Base-by-base conservation (phyloP, 2,888 invertebrate species). In the Sphecodes monilicornis region DNA sequence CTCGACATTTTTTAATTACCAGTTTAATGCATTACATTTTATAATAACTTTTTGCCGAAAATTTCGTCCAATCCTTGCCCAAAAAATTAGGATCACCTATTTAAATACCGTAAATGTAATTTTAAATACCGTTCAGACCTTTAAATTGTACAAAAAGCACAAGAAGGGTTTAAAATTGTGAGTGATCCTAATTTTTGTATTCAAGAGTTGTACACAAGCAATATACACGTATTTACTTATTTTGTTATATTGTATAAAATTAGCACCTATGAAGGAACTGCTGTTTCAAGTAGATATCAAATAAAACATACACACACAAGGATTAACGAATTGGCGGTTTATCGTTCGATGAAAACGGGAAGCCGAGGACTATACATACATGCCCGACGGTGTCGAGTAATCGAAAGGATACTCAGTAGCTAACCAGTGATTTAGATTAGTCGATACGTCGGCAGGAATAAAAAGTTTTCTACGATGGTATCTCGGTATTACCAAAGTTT, bases 381-480 rank as follows among this genome's bases (percentile, higher is more conserved):
- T 54, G 54, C 11, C 54, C n/a, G 10, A 54, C 54, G 54, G n/a
- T 54, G 66, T 57, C 50, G 70, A 82, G 84, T 79, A 86, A 84
- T 84, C 82, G 76, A 72, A 79, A 87, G 77, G 81, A 74, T 82
- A 76, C 77, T 82, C 69, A 50, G 60, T 26, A 73, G 73, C 78
- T 76, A 85, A 82, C 82, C 76, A 79, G 75, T 80, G 85, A 88
- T 88, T 83, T 84, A 86, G 84, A 85, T 87, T 82, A 89, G 70
- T 76, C 78, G 86, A 91, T 90, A 88, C 87, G 89, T 87, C 86
- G 83, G 66, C 71, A 84, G 85, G 83, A 91, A 91, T 91, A 92
- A 93, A 93, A 92, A 93, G 91, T 93, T 93, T 91, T 90, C 91
- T 60, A 32, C 79, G 92, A 89, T 91, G 88, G 89, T 88, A 87